Base-by-base conservation (phyloP, 1,140 invertebrate species). In the Orussus abietinus region DNA sequence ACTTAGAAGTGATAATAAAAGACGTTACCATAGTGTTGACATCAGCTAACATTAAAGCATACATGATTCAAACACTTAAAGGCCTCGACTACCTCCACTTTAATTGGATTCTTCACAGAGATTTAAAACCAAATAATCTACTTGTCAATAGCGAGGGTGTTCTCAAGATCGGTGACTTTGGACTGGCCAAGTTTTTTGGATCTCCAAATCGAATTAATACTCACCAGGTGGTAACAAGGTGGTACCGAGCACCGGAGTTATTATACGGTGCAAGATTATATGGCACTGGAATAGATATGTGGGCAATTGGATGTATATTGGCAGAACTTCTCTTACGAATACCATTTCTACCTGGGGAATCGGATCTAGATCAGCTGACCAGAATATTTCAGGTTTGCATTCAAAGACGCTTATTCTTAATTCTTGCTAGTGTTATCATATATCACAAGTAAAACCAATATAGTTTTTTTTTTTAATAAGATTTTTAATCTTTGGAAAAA, bases 51-150 rank as follows among this genome's bases (percentile, higher is more conserved):
- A 93, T 99, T 19, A 99, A 99, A 71, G 81, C 94, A 1, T 99
- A 98, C 55, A 86, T 87, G 53, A 80, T 99, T 22, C 96, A 98
- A 83, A 98, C 94, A 13, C 68, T 99, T 5, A 80, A 88, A 75
- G 97, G 95, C 4, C 69, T 99, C 11, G 93, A 99, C 74, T 98
- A 96, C 75, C 75, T 99, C 5, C 97, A 99, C 72, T 76, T 81
- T 25, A 88, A 96, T 66, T 99, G 94, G 92, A 96, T 99, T 56
- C 74, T 99, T 15, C 97, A 99, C 66, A 82, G 97, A 63, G 97
- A 99, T 83, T 79, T 99, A 41, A 99, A 99, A 69, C 97, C 97
- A 6, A 99, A 99, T 67, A 99, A 99, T 78, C 82, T 99, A 53
- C 73, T 99, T 3, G 88, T 99, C 4, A 95, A 97, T 74, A 79